Evolutionary conservation across 2,113 vertebrate genomes (phyloP), one percentile per base, ranked within the genome.

Genomic region (Pyxicephalus adspersus): DNA sequence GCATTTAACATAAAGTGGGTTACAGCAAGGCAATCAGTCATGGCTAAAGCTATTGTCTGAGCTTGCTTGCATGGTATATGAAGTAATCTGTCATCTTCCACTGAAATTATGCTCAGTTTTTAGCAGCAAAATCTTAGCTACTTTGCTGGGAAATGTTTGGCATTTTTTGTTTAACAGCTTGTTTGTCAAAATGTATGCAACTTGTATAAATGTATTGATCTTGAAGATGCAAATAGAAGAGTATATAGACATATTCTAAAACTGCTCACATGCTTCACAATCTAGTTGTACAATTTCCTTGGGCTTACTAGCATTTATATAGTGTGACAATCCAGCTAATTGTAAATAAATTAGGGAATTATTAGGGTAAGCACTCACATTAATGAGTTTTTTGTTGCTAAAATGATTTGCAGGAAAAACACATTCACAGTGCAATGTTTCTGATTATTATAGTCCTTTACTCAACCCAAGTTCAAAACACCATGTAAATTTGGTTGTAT

Each of bases 1-100:
- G 96, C 96, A 95, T 96, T 98, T 98, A 98, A 98, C 96, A 97
- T 95, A 97, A 98, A 99, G 95, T 98, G 95, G 96, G 97, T 98
- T 98, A 98, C 93, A 89, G 95, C 95, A 85, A 93, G 93, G 95
- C 94, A 95, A 98, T 98, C 96, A 96, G 96, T 99, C 97, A 98
- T 95, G 91, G 93, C 95, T 93, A 94, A 92, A 94, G 94, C 95
- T 93, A 96, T 96, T 97, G 95, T 97, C 96, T 97, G 88, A 91
- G 92, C 93, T 92, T 92, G 93, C 96, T 95, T 96, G 96, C 95
- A 96, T 97, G 96, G 93, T 92, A 94, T 97, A 98, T 97, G 94
- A 98, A 97, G 96, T 96, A 95, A 98, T 98, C 97, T 93, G 95
- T 99, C 97, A 97, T 98, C 95, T 94, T 90, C 85, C 87, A 91